phyloP scores from a whole-genome alignment of 2,797 vertebrate species.

The Allochrocebus solatus region DNA sequence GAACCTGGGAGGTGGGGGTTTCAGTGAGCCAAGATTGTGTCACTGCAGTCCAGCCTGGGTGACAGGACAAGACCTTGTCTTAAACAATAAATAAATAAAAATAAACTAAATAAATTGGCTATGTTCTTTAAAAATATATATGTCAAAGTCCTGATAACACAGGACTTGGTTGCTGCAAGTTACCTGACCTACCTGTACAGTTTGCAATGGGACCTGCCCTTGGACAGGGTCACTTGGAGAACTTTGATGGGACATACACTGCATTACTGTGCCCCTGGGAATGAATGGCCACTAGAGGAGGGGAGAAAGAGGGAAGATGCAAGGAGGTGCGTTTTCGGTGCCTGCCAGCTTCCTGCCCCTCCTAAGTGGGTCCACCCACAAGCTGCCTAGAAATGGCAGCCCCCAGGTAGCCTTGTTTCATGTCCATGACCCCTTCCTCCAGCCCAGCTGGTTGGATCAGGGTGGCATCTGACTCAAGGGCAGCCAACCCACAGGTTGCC shows the following conservation, averaged over 20 bases:
- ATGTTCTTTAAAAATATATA: background rate
- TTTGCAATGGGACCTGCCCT: background rate
- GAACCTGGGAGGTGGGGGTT: background rate
- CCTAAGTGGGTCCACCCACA: background rate
- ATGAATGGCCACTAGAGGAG: background rate
- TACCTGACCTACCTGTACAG: background rate
- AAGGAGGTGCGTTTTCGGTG: rapidly evolving
- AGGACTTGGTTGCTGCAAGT: background rate
- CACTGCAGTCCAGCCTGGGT: background rate
- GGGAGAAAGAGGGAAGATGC: background rate
- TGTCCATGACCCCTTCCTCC: background rate
- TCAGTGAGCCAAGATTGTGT: background rate
- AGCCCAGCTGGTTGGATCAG: background rate
- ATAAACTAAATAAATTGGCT: background rate
- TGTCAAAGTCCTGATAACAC: background rate
- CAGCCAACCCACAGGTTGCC: background rate
- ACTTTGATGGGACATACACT: background rate
- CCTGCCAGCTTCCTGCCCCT: background rate
- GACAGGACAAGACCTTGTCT: background rate
- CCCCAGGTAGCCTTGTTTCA: background rate
- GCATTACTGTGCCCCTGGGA: background rate
- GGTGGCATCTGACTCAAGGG: background rate
- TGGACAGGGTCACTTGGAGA: background rate
- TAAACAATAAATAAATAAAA: background rate
- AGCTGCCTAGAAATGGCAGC: background rate